Conservation (phyloP, 2,888 invertebrate genomes). For the Melinaea menophilus region DNA sequence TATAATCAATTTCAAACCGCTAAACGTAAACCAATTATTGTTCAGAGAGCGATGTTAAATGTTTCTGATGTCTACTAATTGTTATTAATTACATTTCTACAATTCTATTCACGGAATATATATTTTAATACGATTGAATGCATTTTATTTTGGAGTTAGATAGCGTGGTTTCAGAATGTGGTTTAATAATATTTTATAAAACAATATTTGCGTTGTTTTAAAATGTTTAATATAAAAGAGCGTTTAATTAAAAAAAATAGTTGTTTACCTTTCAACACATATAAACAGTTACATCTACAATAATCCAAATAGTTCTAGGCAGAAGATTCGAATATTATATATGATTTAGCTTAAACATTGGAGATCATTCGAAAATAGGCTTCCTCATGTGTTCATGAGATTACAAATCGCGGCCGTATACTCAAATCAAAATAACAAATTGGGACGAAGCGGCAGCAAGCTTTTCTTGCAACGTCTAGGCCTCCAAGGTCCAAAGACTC, state of each 20-base stretch:
- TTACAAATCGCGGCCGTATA: constrained; percentile 97
- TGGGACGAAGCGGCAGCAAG: constrained; percentile 71
- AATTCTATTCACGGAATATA: constrained; percentile 5
- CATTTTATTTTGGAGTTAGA: background rate
- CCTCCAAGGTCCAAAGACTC: constrained; percentile 79
- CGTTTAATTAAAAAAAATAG: no score
- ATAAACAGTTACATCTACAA: no score
- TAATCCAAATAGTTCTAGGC: no score
- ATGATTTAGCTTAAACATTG: no score
- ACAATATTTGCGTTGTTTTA: no score
- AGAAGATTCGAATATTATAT: no score
- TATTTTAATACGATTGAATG: constrained; percentile 2
- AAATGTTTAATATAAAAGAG: no score
- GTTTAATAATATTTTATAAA: background rate
- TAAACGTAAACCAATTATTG: constrained; percentile 21
- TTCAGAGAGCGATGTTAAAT: constrained; percentile 20
- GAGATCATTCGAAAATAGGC: background rate
- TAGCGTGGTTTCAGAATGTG: constrained; percentile 1
- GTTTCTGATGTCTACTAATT: constrained; percentile 16
- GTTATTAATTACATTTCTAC: constrained; percentile 22
- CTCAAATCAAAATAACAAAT: constrained; percentile 94
- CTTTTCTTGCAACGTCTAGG: constrained; percentile 78
- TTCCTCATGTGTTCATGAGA: constrained; percentile 47
- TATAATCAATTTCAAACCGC: background rate
- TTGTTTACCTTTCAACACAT: no score